Base-by-base conservation (phyloP, 2,797 vertebrate genomes). In the Setipinna tenuifilis region DNA sequence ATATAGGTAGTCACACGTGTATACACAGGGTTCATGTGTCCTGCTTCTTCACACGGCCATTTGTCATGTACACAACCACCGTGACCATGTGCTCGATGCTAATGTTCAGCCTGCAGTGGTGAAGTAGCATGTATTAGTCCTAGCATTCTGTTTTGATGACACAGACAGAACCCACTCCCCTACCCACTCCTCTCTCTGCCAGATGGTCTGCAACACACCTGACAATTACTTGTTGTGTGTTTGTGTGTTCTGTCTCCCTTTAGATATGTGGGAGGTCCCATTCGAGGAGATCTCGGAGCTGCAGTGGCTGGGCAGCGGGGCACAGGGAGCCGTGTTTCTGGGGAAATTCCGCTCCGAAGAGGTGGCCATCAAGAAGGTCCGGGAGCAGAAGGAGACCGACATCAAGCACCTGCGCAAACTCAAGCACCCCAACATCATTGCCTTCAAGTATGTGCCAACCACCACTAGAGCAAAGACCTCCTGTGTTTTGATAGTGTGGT, bases 211-310 rank as follows among this genome's bases (percentile, higher is more conserved):
- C 35, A 41, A 41, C 35, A 41, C 35, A 41, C 35, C 35, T 41
- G 5, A 41, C 35, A 41, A 2, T 41, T 41, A 41, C 5, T 41
- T 41, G 50, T 9, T 54, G 50, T 54, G 50, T 54, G 50, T 54
- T 2, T 54, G 75, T 62, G 1, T 84, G 48, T 54, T 2, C 50
- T 14, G 2, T 0, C 7, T 54, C 50, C 50, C 14, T 10, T 2
- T 9, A 99, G 98, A 99, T 87, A 97, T 97, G 85, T 99, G 98
- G 98, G 98, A 99, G 93, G 98, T 99, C 65, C 98, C 98, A 0
- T 99, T 99, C 0, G 98, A 99, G 93, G 98, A 99, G 94, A 99
- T 99, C 90, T 98, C 98, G 0, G 98, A 99, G 94, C 94, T 99
- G 87, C 98, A 99, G 95, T 99, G 98, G 98, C 95, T 99, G 89